Evolutionary conservation across 2,888 invertebrate genomes (phyloP).

Genomic region (Drosophila peninsularis): DNA sequence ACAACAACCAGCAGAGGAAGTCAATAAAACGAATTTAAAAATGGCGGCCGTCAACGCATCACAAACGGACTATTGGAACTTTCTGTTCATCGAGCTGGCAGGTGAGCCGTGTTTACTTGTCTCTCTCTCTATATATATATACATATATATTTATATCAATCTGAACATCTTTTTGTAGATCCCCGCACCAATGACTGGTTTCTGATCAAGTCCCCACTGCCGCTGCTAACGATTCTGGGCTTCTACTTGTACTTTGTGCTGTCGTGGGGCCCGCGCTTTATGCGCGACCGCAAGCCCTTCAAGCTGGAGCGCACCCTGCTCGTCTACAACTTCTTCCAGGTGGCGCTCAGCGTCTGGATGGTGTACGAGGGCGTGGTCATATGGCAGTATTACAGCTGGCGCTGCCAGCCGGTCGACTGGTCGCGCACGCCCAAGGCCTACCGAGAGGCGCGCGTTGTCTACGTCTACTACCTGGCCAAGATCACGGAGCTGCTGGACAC

Average conservation of each 20-base stretch:
- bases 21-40: constrained; percentile 53
- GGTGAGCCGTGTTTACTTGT: constrained; percentile 85
- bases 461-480: constrained; percentile 95
- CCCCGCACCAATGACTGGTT: constrained; percentile 88
- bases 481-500: constrained; percentile 96
- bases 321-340: constrained; percentile 95
- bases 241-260: constrained; percentile 90
- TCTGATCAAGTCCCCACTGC: constrained; percentile 89
- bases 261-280: constrained; percentile 93
- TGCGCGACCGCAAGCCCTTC: constrained; percentile 94
- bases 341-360: constrained; percentile 91
- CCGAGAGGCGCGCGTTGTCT: constrained; percentile 90
- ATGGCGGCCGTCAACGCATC: constrained; percentile 88
- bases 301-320: constrained; percentile 91
- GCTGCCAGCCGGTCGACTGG: constrained; percentile 96
- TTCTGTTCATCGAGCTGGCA: constrained; percentile 88
- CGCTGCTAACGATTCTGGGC: constrained; percentile 88
- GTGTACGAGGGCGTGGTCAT: constrained; percentile 88
- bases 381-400: constrained; percentile 93
- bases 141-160: background rate
- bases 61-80: constrained; percentile 87
- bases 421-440: constrained; percentile 90
- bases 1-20: constrained; percentile 24
- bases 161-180: constrained; percentile 84
- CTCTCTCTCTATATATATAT: background rate